These are phyloP conservation scores for Zalophus californianus DNA, from an alignment of 2,797 vertebrate species.

Conservation along the genomic window DNA sequence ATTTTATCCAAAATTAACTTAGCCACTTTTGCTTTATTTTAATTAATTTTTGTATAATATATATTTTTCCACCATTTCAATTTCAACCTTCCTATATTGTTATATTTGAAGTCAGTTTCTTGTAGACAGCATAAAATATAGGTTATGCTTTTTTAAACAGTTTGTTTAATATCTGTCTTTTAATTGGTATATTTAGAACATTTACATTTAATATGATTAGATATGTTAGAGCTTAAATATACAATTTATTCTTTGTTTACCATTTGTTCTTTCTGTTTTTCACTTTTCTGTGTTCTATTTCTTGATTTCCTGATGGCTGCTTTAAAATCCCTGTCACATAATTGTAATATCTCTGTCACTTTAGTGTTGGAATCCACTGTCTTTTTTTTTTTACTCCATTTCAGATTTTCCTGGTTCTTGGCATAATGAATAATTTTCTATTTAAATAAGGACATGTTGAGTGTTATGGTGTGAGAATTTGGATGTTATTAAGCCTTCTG, in stretches of 20 bases:
- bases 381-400: neutral
- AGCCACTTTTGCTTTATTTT: neutral
- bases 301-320: neutral
- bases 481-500: neutral
- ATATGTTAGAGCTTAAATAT: neutral
- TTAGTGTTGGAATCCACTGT: neutral
- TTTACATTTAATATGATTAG: neutral
- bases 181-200: neutral
- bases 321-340: neutral
- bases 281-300: neutral
- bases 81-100: neutral
- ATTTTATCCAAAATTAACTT: neutral
- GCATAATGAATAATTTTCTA: neutral
- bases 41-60: neutral
- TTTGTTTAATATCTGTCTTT: neutral
- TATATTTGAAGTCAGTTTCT: neutral
- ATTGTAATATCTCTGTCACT: neutral
- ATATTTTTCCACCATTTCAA: neutral
- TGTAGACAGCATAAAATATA: neutral
- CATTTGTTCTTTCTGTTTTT: neutral
- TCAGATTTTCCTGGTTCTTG: neutral
- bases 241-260: neutral
- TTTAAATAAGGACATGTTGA: neutral
- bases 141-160: neutral
- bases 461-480: neutral